phyloP scores from a whole-genome alignment of 92 coral and sea anemone species.

The Paragorgia papillata region DNA sequence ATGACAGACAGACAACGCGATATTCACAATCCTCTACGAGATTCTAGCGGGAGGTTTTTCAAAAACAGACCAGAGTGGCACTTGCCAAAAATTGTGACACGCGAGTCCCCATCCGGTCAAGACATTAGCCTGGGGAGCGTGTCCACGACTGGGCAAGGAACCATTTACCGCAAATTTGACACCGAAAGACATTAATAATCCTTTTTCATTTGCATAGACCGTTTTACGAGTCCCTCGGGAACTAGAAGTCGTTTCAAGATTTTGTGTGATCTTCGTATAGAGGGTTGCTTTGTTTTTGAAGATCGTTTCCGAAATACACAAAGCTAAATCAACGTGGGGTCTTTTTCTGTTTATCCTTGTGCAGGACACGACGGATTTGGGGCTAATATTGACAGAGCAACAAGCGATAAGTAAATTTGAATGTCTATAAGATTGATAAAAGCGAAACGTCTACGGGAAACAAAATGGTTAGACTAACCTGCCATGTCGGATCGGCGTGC shows the following conservation, averaged over 20 bases:
- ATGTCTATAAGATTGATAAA: constrained; percentile 23
- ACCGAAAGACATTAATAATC: not conserved
- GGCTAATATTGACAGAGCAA: constrained; percentile 37
- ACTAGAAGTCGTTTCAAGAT: not conserved
- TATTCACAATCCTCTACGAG: not conserved
- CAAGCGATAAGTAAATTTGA: constrained; percentile 32
- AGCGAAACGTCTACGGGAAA: not conserved
- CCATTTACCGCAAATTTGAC: no score
- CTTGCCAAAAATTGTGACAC: no score
- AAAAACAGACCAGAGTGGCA: not conserved
- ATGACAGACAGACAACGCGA: not conserved
- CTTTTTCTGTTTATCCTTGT: constrained; percentile 13
- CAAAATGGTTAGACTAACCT: constrained; percentile 53
- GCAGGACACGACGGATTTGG: constrained; percentile 12
- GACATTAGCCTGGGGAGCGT: no score
- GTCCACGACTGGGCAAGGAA: no score
- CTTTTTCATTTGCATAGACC: not conserved
- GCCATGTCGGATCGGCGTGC: constrained; percentile 98
- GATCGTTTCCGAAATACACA: not conserved
- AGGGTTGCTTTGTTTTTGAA: no score
- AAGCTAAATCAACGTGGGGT: not conserved
- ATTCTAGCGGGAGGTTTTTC: not conserved
- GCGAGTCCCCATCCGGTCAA: no score
- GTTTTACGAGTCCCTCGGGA: not conserved
- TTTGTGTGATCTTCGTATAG: no score